Base-by-base conservation (phyloP, 2,888 invertebrate genomes). In the Molanna angustata region DNA sequence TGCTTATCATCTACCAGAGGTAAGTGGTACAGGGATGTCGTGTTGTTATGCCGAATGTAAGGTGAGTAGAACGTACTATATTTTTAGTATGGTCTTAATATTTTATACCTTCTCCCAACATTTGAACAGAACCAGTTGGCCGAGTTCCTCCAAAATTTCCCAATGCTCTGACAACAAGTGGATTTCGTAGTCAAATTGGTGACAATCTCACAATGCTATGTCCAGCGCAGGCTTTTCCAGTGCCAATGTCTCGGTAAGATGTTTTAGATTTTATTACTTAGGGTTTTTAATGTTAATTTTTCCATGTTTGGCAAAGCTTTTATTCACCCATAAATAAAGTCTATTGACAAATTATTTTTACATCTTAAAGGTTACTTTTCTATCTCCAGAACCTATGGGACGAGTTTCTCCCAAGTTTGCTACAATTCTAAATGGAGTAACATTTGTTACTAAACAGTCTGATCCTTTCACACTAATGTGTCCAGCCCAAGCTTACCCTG, bases 191-290 rank as follows among this genome's bases (percentile, higher is more conserved):
- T 65, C 69, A 62, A 61, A 69, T 73, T 63, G 73, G 69, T 57
- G 66, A 70, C 58, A 71, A 74, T 64, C 74, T 83, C 62, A 82
- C 83, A 51, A 66, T 86, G 60, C 72, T 86, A 59, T 86, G 86
- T 66, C 80, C 86, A 39, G 85, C 85, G 62, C 86, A 86, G 71
- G 83, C 84, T 59, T 86, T 77, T 69, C 86, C 86, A 52, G 79
- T 85, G 62, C 85, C 86, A 50, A 70, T 79, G 67, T 84, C 80
- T 79, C 83, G 86, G 86, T 86, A 83, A 80, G 83, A 58, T 58
- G 62, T 41, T 9, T 9, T 21, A 16, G 3, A 41, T 19, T 19
- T 39, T 16, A 16, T 18, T 18, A n/a, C n/a, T n/a, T n/a, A n/a
- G n/a, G n/a, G n/a, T 21, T n/a, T 41, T 41, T 21, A n/a, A 16